Evolutionary conservation across 1,140 invertebrate genomes (phyloP), one percentile per base, ranked within the genome.

Genomic region (Drosophila mayri): DNA sequence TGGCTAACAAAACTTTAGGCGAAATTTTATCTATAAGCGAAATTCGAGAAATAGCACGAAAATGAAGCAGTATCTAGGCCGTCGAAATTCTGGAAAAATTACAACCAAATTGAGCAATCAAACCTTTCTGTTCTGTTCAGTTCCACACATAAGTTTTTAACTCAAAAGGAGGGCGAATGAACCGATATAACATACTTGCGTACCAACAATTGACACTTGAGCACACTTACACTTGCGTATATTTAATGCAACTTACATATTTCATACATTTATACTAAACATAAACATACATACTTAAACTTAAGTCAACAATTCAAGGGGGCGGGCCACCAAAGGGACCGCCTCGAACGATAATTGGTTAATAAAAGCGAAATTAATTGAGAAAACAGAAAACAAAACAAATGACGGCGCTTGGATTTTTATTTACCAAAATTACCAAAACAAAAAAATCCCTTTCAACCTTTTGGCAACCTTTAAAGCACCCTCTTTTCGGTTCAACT

Each of bases 241-340:
- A 76, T 66, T 63, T 72, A 64, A 81, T 68, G 80, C 70, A 86
- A 75, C 79, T 76, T 79, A 82, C 84, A 86, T 82, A 84, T 79
- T 91, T 88, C 88, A 91, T 91, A 91, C 78, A 90, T 84, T 91
- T 91, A 91, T 90, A 90, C 85, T 87, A 80, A 88, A 75, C 66
- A 70, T 72, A 72, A 72, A 72, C 68, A 72, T 72, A 72, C 68
- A 72, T 72, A 72, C 68, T 72, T 72, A 72, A 59, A 77, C 81
- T 80, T 90, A 90, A 91, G 75, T 86, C 68, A 71, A 86, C 81
- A 91, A 77, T 68, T 68, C 81, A 85, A 77, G 73, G n/a, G 59
- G 66, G 35, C 72, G 61, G 66, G 57, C 63, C 72, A 60, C 41
- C 38, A 58, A 82, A 73, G 57, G 62, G 62, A 44, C 62, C 41